Conservation (phyloP, 2,113 vertebrate genomes). For the Crypturellus undulatus region DNA sequence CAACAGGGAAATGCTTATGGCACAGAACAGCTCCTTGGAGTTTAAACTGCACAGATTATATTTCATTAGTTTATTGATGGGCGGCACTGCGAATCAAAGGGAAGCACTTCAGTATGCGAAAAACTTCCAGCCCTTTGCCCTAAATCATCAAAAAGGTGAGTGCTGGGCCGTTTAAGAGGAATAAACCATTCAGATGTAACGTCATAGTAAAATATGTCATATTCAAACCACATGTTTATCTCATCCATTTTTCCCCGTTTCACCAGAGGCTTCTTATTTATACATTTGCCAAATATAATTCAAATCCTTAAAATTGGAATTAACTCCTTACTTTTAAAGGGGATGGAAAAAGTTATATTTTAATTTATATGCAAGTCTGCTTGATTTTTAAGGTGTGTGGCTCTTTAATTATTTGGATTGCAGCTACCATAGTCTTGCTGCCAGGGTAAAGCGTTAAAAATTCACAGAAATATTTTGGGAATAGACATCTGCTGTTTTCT, state of each 20-base stretch:
- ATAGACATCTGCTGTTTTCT: conserved; percentile 36
- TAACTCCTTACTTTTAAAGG: background rate
- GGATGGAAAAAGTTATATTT: background rate
- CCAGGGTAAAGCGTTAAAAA: conserved; percentile 12
- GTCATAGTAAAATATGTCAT: background rate
- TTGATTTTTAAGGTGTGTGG: background rate
- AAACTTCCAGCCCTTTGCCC: conserved; percentile 87
- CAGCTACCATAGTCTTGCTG: background rate
- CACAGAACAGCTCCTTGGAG: conserved; percentile 87
- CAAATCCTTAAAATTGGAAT: background rate
- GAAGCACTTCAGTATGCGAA: conserved; percentile 88
- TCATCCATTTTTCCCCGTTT: background rate
- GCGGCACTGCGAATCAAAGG: conserved; percentile 86
- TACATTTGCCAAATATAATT: background rate
- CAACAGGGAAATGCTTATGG: conserved; percentile 89
- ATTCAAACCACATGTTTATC: background rate
- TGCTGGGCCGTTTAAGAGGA: background rate
- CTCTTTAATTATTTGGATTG: background rate
- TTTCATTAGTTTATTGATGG: conserved; percentile 89
- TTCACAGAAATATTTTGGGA: conserved; percentile 20
- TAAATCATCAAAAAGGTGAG: conserved; percentile 88
- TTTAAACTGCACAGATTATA: conserved; percentile 88
- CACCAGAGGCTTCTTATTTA: background rate
- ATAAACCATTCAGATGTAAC: too few species aligned
- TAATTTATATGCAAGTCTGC: background rate